Evolutionary conservation across 2,888 invertebrate species (phyloP).

Genomic region (Hylaea fasciaria): DNA sequence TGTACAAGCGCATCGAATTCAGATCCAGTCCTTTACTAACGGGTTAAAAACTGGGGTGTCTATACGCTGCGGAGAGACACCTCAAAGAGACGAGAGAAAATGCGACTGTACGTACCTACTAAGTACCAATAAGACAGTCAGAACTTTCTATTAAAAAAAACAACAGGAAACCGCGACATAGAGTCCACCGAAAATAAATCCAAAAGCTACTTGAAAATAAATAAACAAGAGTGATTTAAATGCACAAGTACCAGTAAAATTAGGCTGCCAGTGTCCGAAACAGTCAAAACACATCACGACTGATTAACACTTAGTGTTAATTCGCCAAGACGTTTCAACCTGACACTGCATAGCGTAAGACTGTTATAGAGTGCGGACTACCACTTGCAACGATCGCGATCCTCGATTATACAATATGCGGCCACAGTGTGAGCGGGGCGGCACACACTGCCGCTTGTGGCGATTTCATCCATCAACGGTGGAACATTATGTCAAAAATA

Average conservation of each 20-base stretch:
- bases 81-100: too few species aligned
- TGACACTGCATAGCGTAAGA: conserved; percentile 52
- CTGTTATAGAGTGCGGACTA: conserved; percentile 35
- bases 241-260: conserved; percentile 26
- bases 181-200: too few species aligned
- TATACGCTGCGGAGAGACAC: too few species aligned
- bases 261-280: conserved; percentile 47
- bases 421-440: conserved; percentile 9
- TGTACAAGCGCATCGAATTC: too few species aligned
- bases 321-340: conserved; percentile 40
- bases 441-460: conserved; percentile 12
- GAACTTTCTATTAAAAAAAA: too few species aligned
- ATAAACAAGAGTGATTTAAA: conserved; percentile 1
- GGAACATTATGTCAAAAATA: conserved; percentile 7
- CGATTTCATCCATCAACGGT: conserved; percentile 15
- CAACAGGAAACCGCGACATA: too few species aligned
- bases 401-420: conserved; percentile 41
- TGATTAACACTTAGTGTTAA: conserved; percentile 21
- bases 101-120: too few species aligned
- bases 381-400: conserved; percentile 2
- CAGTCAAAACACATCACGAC: conserved; percentile 67
- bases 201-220: background rate
- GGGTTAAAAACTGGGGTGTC: too few species aligned
- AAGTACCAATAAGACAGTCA: too few species aligned
- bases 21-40: too few species aligned